Evolutionary conservation across 1,140 invertebrate species (phyloP).

Genomic region (Drosophila fuyamai): DNA sequence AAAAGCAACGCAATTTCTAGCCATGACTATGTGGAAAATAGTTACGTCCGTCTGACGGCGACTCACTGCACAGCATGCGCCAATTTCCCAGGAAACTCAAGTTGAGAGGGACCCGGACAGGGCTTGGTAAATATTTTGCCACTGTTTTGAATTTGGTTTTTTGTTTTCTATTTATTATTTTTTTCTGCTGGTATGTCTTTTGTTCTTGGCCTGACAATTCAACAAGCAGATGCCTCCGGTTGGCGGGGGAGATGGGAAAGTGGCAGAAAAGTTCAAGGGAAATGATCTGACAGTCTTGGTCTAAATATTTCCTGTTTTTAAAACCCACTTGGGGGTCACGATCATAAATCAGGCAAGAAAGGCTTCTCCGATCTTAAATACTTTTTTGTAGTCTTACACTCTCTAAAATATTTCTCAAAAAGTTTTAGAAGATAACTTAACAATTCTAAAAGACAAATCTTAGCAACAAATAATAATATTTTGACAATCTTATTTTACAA

Average conservation of each 20-base stretch:
- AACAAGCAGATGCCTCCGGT: constrained; percentile 38
- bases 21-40: constrained; percentile 70
- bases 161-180: background rate
- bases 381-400: background rate
- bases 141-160: constrained; percentile 65
- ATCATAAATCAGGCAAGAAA: constrained; percentile 9
- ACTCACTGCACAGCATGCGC: constrained; percentile 79
- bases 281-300: constrained; percentile 42
- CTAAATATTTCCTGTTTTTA: constrained; percentile 41
- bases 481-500: too few species aligned
- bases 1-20: constrained; percentile 75
- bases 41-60: constrained; percentile 54
- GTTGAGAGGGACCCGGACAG: constrained; percentile 41
- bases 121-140: constrained; percentile 78
- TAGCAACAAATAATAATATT: too few species aligned
- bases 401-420: background rate
- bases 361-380: background rate
- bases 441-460: too few species aligned
- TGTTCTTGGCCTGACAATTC: constrained; percentile 49
- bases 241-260: constrained; percentile 34
- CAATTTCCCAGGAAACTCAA: constrained; percentile 77
- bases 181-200: constrained; percentile 49
- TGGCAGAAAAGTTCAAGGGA: constrained; percentile 37
- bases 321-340: constrained; percentile 25
- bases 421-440: too few species aligned